Conservation (phyloP, 1,140 invertebrate species). For the Acyrthosiphon pisum region DNA sequence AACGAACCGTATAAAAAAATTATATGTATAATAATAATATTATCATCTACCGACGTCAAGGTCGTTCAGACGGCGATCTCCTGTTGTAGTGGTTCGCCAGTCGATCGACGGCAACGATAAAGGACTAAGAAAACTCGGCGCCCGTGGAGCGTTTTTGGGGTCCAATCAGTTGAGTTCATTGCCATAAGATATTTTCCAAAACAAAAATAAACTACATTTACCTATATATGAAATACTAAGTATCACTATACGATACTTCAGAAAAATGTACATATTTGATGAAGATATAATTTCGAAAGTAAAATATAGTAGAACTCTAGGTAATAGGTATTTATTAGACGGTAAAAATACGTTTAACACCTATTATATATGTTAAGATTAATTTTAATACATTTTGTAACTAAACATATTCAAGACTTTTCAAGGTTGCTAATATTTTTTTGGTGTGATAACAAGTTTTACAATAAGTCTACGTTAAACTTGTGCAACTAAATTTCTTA, state of each 20-base stretch:
- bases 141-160: not conserved
- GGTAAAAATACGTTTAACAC: not conserved
- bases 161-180: not conserved
- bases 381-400: not conserved
- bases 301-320: not conserved
- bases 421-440: too few species aligned
- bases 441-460: not conserved
- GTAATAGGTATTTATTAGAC: not conserved
- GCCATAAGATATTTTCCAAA: not conserved
- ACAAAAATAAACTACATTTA: not conserved
- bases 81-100: slow-evolving; percentile 6
- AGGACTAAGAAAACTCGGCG: not conserved
- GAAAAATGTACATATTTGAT: not conserved
- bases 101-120: not conserved
- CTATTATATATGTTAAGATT: not conserved
- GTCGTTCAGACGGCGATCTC: not conserved
- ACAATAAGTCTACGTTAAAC: not conserved
- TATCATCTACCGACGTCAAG: slow-evolving; percentile 8
- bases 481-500: not conserved
- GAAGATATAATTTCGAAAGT: not conserved
- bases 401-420: not conserved
- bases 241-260: not conserved
- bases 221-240: not conserved
- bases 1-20: not conserved
- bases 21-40: not conserved